Conservation (phyloP, 2,888 invertebrate genomes). For the Seira musarum region DNA sequence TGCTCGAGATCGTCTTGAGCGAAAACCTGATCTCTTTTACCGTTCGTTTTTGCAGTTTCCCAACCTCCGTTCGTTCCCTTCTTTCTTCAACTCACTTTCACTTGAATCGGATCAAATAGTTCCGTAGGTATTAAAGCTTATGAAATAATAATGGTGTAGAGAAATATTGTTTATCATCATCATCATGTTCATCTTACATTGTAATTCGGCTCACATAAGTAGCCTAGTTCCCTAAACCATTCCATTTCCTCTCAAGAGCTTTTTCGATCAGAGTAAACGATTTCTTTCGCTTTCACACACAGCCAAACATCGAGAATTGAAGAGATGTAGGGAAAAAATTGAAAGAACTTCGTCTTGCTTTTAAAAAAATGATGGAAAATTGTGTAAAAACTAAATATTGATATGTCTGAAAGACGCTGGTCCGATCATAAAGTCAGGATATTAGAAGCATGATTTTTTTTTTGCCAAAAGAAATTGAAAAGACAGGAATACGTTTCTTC, state of each 20-base stretch:
- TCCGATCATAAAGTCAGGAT: neutral
- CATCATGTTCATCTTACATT: neutral
- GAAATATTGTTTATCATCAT: slow-evolving; percentile 9
- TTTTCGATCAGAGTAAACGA: slow-evolving; percentile 1
- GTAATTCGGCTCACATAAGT: slow-evolving; percentile 4
- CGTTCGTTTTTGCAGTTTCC: too few species aligned
- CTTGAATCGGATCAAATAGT: neutral
- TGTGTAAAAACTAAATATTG: slow-evolving; percentile 29
- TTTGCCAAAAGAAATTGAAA: neutral
- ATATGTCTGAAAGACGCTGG: neutral
- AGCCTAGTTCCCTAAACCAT: slow-evolving; percentile 5
- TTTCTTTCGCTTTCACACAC: slow-evolving; percentile 7
- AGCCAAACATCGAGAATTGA: neutral
- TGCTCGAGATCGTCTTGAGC: neutral
- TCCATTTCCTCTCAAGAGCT: neutral
- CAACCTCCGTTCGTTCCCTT: neutral
- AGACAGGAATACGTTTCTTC: neutral
- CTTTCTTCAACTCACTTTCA: slow-evolving; percentile 1
- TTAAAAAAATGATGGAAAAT: slow-evolving; percentile 42
- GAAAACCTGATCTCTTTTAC: slow-evolving; percentile 7
- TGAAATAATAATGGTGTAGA: neutral
- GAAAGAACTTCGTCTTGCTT: slow-evolving; percentile 31
- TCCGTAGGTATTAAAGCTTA: slow-evolving; percentile 6
- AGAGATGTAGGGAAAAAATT: slow-evolving; percentile 19
- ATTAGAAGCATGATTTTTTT: neutral